These are phyloP conservation scores for Nesoenas mayeri DNA, from an alignment of 2,113 vertebrate genomes.

Conservation along the genomic window DNA sequence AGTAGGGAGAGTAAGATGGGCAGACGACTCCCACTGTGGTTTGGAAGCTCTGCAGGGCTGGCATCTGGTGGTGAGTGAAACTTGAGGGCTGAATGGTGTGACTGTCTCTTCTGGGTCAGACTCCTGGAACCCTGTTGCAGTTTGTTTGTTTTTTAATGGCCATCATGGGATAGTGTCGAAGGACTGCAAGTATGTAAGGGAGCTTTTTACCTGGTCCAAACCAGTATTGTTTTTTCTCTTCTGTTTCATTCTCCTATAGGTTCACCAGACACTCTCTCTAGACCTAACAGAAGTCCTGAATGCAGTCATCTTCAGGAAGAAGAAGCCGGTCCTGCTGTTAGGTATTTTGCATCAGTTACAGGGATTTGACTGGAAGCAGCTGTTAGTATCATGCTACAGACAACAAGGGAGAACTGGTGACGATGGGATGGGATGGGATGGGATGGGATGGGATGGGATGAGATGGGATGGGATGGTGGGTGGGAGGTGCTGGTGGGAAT, in stretches of 20 bases:
- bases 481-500: not conserved
- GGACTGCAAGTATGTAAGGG: not conserved
- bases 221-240: not conserved
- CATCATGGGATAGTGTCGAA: not conserved
- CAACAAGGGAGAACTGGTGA: not conserved
- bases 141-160: not conserved
- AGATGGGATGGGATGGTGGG: no score
- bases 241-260: constrained; percentile 68
- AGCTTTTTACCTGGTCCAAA: not conserved
- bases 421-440: no score
- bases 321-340: constrained; percentile 79
- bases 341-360: constrained; percentile 74
- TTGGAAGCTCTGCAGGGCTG: not conserved
- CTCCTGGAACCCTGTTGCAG: not conserved
- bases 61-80: not conserved
- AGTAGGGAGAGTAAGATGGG: not conserved
- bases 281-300: constrained; percentile 82
- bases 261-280: constrained; percentile 82
- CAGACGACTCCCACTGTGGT: not conserved
- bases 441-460: no score
- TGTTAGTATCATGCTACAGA: not conserved
- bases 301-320: constrained; percentile 79
- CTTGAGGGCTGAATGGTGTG: not conserved
- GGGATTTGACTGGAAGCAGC: not conserved
- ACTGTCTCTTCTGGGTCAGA: not conserved